Evolutionary conservation across 2,888 invertebrate genomes (phyloP), one percentile per base, ranked within the genome.

Genomic region (Drosophila melanosoma): DNA sequence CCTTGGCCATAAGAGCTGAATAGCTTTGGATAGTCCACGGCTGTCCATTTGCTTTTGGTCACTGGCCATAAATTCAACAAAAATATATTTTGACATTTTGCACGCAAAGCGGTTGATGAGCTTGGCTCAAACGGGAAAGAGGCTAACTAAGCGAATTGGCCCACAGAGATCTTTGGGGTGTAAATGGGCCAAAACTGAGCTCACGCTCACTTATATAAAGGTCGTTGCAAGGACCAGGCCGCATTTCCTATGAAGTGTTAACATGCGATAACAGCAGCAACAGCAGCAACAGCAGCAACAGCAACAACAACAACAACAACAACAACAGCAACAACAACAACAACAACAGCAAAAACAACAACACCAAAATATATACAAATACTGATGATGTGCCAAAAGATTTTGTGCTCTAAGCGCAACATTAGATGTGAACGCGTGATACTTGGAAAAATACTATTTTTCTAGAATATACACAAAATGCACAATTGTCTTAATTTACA

Each of bases 51-150:
- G 69, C 70, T 64, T 73, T 81, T 75, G 82, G 45, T 77, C 83
- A 81, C 80, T 83, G 82, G 81, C 84, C 87, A 88, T 87, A 87
- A 87, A 88, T 88, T 87, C 87, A 82, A 87, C 82, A 81, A 75
- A 88, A 87, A 87, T 87, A 81, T 87, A 87, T 87, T 87, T 88
- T 87, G 87, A 87, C 87, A 87, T 88, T 87, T 88, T 82, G 86
- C 83, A 86, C 86, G 86, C 83, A 75, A 83, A 84, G 78, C 69
- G 67, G 65, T 74, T 59, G 76, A 58, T 64, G 66, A 63, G 73
- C 32, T 67, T 60, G 48, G 54, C 17, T 45, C 52, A n/a, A 58
- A 20, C n/a, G 33, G 8, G 4, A 40, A 33, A 40, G 58, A 69
- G 64, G 75, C 69, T 77, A 83, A 83, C 85, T 85, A 87, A 85